These are phyloP conservation scores for Drosophila pegasa DNA, from an alignment of 2,888 invertebrate genomes.

Conservation along the genomic window DNA sequence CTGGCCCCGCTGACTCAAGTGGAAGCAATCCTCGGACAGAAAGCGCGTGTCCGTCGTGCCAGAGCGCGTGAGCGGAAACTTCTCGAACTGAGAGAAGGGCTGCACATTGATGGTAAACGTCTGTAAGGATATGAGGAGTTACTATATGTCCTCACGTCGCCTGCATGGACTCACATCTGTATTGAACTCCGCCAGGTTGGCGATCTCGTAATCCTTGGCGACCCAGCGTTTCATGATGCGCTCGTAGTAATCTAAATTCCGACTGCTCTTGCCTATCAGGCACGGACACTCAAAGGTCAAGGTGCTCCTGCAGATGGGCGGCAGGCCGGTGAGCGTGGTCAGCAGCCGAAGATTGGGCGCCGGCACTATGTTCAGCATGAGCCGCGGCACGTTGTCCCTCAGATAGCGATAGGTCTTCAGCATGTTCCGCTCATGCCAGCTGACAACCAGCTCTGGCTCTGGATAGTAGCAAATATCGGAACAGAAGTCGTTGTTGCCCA, in stretches of 20 bases:
- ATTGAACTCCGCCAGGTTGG: constrained; percentile 83
- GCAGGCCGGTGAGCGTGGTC: constrained; percentile 82
- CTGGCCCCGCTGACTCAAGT: constrained; percentile 87
- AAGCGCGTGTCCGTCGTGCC: constrained; percentile 86
- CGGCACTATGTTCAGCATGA: constrained; percentile 86
- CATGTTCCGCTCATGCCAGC: constrained; percentile 86
- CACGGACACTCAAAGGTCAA: constrained; percentile 87
- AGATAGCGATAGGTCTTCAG: constrained; percentile 84
- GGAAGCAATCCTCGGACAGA: constrained; percentile 88
- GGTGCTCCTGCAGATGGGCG: constrained; percentile 84
- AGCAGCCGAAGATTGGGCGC: constrained; percentile 86
- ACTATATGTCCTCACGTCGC: rapidly evolving
- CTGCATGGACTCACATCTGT: constrained; percentile 66
- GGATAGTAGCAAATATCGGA: constrained; percentile 86
- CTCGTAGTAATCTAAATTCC: constrained; percentile 81
- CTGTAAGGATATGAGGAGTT: constrained; percentile 56
- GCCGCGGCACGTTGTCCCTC: constrained; percentile 87
- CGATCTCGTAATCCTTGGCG: constrained; percentile 86
- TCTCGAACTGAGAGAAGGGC: constrained; percentile 85
- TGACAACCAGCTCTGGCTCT: constrained; percentile 84
- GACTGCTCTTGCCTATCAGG: constrained; percentile 84
- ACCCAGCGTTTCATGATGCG: constrained; percentile 86
- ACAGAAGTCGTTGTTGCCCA: constrained; percentile 88
- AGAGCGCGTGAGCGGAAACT: constrained; percentile 83
- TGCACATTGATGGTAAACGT: constrained; percentile 87